Conservation (phyloP, 2,113 vertebrate species). For the Semicossyphus pulcher region DNA sequence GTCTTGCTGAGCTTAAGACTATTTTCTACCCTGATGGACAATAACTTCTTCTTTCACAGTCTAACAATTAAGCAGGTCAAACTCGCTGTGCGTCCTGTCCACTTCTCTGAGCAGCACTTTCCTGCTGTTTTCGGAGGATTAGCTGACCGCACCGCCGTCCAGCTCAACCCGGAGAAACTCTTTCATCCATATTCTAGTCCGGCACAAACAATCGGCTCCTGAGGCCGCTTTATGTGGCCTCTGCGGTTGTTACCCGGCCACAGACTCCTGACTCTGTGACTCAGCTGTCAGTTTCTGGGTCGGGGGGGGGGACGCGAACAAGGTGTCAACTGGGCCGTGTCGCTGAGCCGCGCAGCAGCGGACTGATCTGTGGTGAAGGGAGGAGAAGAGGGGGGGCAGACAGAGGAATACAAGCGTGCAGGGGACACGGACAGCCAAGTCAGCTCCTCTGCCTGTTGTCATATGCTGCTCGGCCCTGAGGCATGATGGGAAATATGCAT, state of each 20-base stretch:
- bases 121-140: conserved; percentile 31
- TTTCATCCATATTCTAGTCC: background rate
- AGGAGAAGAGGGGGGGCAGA: conserved; percentile 14
- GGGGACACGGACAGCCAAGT: background rate
- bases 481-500: conserved; percentile 34
- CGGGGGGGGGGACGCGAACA: conserved; percentile 41
- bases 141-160: background rate
- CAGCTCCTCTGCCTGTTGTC: conserved; percentile 51
- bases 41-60: conserved; percentile 9
- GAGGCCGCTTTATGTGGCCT: background rate
- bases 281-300: conserved; percentile 34
- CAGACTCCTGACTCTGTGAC: conserved; percentile 17
- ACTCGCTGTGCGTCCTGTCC: background rate
- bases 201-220: background rate
- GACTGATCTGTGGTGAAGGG: conserved; percentile 32
- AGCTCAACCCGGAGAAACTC: background rate
- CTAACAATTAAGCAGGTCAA: conserved; percentile 12
- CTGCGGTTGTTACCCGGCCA: background rate
- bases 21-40: background rate
- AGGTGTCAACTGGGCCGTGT: conserved; percentile 28
- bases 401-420: conserved; percentile 4
- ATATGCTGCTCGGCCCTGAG: conserved; percentile 18
- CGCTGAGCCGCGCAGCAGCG: conserved; percentile 4
- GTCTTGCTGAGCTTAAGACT: background rate
- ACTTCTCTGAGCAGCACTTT: background rate